Evolutionary conservation across 2,888 invertebrate genomes (phyloP).

Genomic region (Andricus quercusramuli): DNA sequence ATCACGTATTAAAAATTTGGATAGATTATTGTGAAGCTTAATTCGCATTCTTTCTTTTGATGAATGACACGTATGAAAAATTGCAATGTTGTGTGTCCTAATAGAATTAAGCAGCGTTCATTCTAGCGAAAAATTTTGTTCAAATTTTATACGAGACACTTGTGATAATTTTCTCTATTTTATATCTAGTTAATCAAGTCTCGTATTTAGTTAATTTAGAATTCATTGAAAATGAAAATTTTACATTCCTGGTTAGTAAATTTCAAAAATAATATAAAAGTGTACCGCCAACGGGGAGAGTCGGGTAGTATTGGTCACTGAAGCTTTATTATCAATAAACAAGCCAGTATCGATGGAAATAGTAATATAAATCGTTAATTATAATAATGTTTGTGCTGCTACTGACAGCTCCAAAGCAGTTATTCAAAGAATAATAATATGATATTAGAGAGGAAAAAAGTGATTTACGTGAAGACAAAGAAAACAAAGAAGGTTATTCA

Average conservation of each 20-base stretch:
- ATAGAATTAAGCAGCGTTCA: slow-evolving; percentile 1
- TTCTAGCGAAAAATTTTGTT: neutral
- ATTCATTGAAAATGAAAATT: neutral
- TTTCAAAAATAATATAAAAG: neutral
- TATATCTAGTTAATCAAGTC: neutral
- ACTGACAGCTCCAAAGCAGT: no score
- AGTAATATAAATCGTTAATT: no score
- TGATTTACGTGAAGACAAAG: no score
- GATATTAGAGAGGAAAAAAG: no score
- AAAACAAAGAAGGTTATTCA: no score
- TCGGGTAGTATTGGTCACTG: no score
- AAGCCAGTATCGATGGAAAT: no score
- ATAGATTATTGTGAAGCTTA: neutral
- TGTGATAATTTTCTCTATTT: neutral
- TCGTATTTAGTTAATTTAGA: neutral
- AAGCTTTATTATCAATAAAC: no score
- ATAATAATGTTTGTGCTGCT: no score
- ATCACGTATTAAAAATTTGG: slow-evolving; percentile 5
- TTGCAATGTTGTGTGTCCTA: neutral
- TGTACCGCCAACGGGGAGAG: neutral
- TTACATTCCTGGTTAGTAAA: slow-evolving; percentile 7
- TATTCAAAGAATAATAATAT: no score
- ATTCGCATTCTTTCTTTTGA: neutral
- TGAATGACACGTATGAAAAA: neutral
- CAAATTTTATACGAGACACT: neutral